Evolutionary conservation across 2,888 invertebrate genomes (phyloP), one percentile per base, ranked within the genome.

Genomic region (Mechanitis mazaeus): DNA sequence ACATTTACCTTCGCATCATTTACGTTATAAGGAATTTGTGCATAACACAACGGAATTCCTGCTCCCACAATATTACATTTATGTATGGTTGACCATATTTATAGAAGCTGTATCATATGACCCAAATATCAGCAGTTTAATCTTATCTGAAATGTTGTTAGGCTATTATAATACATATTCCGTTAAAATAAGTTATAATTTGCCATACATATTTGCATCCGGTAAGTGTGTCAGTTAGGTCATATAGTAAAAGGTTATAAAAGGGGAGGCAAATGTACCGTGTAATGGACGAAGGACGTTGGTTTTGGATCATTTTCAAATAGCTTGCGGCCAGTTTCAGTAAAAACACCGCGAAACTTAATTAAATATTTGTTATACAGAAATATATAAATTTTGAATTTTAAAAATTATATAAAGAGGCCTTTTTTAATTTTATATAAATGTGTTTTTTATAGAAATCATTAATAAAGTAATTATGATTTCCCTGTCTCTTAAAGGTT

Each of bases 231-330:
- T 64, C 64, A 61, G 66, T 64, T 54, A 61, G 66, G 66, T 66
- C 66, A 64, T 61, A 61, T 57, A 64, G 59, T 58, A 54, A 61
- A 66, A 63, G 66, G 61, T 60, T 61, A 60, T 54, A 54, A 63
- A 63, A 60, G 66, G 66, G 66, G 64, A 64, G 64, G 53, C 56
- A 64, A 67, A 66, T 65, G 69, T 66, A 64, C 64, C 68, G 66
- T 68, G 64, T 65, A 65, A 66, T 68, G 61, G 65, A 64, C 64
- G 66, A 65, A 66, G 66, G 64, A 58, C 54, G 47, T 57, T 57
- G 59, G 61, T 64, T 61, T 64, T 63, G 60, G 67, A 63, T 59
- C 59, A 63, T 63, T 54, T 59, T 12, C 46, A 56, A 62, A 59
- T 63, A 54, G 63, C 59, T 54, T 45, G 59, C 53, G 59, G 63